Evolutionary conservation across 1,140 invertebrate genomes (phyloP).

Genomic region (Pogonomyrmex californicus): DNA sequence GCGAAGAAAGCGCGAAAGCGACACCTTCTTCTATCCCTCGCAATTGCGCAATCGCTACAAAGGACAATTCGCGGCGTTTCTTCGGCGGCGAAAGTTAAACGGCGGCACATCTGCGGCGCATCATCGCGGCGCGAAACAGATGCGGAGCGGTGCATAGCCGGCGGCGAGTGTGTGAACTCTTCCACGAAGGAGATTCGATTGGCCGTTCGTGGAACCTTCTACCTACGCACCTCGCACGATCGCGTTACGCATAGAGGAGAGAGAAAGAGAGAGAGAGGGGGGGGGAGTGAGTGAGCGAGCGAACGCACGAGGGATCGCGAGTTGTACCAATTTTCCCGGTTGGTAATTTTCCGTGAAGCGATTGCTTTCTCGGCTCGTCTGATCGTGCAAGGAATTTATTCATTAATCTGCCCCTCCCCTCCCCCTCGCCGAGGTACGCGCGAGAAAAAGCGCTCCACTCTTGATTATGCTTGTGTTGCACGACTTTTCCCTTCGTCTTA

Average conservation of each 20-base stretch:
- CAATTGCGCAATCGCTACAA: neutral
- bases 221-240: conserved; percentile 54
- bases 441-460: conserved; percentile 4
- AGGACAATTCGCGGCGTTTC: conserved; percentile 13
- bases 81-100: conserved; percentile 19
- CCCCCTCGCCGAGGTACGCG: neutral
- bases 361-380: conserved; percentile 47
- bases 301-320: neutral
- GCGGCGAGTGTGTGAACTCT: conserved; percentile 7
- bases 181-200: conserved; percentile 66
- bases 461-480: conserved; percentile 20
- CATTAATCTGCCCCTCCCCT: conserved; percentile 10
- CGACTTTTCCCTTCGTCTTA: neutral
- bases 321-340: conserved; percentile 45
- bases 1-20: neutral
- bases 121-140: conserved; percentile 27
- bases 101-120: conserved; percentile 12
- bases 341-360: conserved; percentile 52
- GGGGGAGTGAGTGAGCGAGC: conserved; percentile 9
- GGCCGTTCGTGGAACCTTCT: conserved; percentile 47
- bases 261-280: conserved; percentile 23
- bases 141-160: conserved; percentile 27
- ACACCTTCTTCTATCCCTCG: neutral
- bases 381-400: conserved; percentile 57
- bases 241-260: conserved; percentile 22